phyloP scores from a whole-genome alignment of 2,888 invertebrate species.

The Drosophila fungiperda region DNA sequence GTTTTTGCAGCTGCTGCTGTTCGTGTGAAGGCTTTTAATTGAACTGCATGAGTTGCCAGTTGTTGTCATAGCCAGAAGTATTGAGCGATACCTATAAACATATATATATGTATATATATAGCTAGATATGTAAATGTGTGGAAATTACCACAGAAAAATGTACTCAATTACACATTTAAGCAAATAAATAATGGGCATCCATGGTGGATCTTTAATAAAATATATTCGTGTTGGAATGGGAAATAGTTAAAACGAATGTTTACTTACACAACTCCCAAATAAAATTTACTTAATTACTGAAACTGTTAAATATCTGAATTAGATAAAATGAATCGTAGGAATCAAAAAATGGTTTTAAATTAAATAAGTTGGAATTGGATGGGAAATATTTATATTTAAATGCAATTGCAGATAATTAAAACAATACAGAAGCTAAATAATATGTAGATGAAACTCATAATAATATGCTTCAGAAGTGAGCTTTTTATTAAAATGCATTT shows the following conservation, averaged over 20 bases:
- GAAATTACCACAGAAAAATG: not conserved
- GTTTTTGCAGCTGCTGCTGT: slow-evolving; percentile 24
- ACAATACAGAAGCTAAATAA: not conserved
- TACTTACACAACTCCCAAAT: too few relatives aligned
- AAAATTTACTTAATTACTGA: not conserved
- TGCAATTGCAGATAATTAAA: too few relatives aligned
- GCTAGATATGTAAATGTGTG: not conserved
- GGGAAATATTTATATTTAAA: not conserved
- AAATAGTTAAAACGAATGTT: not conserved
- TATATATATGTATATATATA: not conserved
- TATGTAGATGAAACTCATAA: not conserved
- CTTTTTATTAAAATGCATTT: not conserved
- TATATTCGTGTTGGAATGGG: not conserved
- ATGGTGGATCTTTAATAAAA: not conserved
- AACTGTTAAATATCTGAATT: not conserved
- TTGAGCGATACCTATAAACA: not conserved
- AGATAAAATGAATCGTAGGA: not conserved
- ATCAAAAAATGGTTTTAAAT: not conserved
- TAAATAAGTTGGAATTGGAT: not conserved
- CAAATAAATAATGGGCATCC: not conserved
- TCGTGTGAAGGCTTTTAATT: slow-evolving; percentile 63
- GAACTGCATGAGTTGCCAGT: slow-evolving; percentile 55
- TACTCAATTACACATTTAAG: not conserved
- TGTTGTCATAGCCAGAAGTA: slow-evolving; percentile 26
- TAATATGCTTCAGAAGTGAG: not conserved